Percentiles rank a stretch among this genome's conserved stretches.
Conservation (phyloP, 2,888 invertebrate species). For the Notodonta ziczac region DNA sequence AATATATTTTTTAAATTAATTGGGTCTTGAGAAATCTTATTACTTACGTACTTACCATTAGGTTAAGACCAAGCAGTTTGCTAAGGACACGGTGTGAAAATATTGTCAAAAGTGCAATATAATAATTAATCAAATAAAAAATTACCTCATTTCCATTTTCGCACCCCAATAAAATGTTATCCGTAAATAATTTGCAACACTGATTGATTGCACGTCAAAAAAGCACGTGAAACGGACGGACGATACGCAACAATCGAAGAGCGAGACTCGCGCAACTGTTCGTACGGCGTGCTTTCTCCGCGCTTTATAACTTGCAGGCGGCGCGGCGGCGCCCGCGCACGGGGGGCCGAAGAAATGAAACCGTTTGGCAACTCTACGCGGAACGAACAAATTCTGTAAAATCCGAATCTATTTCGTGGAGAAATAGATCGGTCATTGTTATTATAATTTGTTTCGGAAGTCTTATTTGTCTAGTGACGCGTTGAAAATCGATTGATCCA, state of each 20-base stretch:
- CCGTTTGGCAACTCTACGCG: slow-evolving; percentile 70
- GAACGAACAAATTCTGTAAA: slow-evolving; percentile 64
- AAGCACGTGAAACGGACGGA: slow-evolving; percentile 61
- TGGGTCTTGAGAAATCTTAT: too few relatives aligned
- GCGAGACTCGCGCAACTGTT: slow-evolving; percentile 60
- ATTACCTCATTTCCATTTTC: slow-evolving; percentile 69
- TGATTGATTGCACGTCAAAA: slow-evolving; percentile 55
- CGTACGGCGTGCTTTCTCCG: slow-evolving; percentile 74
- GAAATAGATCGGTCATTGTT: slow-evolving; percentile 40
- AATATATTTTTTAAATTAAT: too few relatives aligned
- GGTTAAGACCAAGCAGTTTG: too few relatives aligned
- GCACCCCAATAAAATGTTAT: slow-evolving; percentile 47
- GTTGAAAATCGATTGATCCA: slow-evolving; percentile 29
- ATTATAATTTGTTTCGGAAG: slow-evolving; percentile 46
- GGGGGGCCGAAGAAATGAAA: slow-evolving; percentile 74
- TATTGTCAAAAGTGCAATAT: too few relatives aligned
- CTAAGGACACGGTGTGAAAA: too few relatives aligned
- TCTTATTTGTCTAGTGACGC: slow-evolving; percentile 34
- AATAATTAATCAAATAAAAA: not conserved
- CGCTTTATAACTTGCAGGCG: slow-evolving; percentile 73
- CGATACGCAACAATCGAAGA: slow-evolving; percentile 48
- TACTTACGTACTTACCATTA: too few relatives aligned
- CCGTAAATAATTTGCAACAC: slow-evolving; percentile 60
- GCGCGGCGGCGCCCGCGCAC: slow-evolving; percentile 33
- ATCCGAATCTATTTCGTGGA: slow-evolving; percentile 53